A percentile compares a stretch with the other conserved stretches of the same genome.
phyloP scores from a whole-genome alignment of 1,140 invertebrate genomes.

The Drosophila simulans region DNA sequence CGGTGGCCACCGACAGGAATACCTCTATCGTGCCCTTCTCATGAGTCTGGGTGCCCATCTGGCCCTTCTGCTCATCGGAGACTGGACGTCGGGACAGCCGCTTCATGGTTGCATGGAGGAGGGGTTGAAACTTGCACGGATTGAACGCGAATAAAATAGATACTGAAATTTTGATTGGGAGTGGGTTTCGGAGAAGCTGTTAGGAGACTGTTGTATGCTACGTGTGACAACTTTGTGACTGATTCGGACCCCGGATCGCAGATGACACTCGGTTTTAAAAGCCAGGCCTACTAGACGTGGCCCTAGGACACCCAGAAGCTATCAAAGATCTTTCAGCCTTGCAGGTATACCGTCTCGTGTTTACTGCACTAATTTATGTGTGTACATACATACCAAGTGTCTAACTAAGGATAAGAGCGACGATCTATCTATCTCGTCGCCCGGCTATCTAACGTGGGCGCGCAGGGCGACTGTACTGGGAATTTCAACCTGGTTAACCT shows the following conservation, averaged over 20 bases:
- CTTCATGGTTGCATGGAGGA: neutral
- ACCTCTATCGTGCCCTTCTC: neutral
- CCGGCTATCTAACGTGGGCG: constrained; percentile 71
- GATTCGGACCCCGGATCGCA: neutral
- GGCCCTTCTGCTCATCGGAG: constrained; percentile 7
- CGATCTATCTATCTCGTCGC: neutral
- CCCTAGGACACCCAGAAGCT: neutral
- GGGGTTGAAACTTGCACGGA: neutral
- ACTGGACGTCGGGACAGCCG: constrained; percentile 3
- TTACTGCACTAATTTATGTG: too few relatives aligned
- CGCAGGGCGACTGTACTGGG: constrained; percentile 73
- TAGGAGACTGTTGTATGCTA: constrained; percentile 3
- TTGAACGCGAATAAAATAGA: neutral
- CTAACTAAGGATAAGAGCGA: neutral
- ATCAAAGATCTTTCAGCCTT: too few relatives aligned
- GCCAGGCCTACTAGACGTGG: too few relatives aligned
- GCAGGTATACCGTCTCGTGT: too few relatives aligned
- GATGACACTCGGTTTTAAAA: neutral
- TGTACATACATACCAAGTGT: neutral
- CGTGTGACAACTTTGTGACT: constrained; percentile 1
- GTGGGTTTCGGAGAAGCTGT: constrained; percentile 3
- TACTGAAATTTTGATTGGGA: constrained; percentile 6
- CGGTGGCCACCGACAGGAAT: constrained; percentile 2
- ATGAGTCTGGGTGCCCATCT: neutral
- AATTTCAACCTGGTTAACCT: constrained; percentile 73